These are phyloP conservation scores for Channa striata DNA, from an alignment of 2,797 vertebrate genomes.

Conservation along the genomic window DNA sequence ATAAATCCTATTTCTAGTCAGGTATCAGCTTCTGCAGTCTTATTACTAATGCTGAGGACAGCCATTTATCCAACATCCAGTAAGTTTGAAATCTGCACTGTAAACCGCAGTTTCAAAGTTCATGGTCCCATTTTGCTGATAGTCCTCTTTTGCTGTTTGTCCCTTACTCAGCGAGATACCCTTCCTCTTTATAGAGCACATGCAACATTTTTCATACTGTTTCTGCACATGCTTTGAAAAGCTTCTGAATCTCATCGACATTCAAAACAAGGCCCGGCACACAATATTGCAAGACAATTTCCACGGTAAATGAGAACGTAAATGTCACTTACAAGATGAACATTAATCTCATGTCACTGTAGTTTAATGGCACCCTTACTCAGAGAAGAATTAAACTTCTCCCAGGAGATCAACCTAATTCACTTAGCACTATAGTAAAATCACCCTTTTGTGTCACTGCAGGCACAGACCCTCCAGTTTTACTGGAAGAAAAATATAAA, in stretches of 20 bases:
- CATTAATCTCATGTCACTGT: conserved; percentile 72
- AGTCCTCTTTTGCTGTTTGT: conserved; percentile 59
- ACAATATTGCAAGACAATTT: conserved; percentile 62
- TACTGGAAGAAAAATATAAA: background rate
- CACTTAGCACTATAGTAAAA: conserved; percentile 41
- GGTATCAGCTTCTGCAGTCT: conserved; percentile 20
- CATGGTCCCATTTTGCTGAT: conserved; percentile 63
- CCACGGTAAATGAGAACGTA: conserved; percentile 68
- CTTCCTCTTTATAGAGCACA: conserved; percentile 56
- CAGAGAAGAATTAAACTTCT: conserved; percentile 59
- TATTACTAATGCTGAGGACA: conserved; percentile 42
- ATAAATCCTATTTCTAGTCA: conserved; percentile 31
- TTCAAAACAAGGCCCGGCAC: conserved; percentile 56
- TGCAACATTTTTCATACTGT: conserved; percentile 54
- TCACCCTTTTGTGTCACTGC: conserved; percentile 20
- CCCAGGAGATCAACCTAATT: conserved; percentile 48
- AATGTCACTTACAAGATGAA: conserved; percentile 74
- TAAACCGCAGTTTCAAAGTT: conserved; percentile 54
- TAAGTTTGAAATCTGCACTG: conserved; percentile 40
- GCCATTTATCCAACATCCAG: conserved; percentile 43
- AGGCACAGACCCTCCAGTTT: conserved; percentile 7
- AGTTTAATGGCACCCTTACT: conserved; percentile 69
- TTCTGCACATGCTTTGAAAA: conserved; percentile 35
- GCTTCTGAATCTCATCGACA: conserved; percentile 60
- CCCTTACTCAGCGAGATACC: conserved; percentile 68